phyloP scores from a whole-genome alignment of 1,140 invertebrate species.

The Drosophila fuyamai region DNA sequence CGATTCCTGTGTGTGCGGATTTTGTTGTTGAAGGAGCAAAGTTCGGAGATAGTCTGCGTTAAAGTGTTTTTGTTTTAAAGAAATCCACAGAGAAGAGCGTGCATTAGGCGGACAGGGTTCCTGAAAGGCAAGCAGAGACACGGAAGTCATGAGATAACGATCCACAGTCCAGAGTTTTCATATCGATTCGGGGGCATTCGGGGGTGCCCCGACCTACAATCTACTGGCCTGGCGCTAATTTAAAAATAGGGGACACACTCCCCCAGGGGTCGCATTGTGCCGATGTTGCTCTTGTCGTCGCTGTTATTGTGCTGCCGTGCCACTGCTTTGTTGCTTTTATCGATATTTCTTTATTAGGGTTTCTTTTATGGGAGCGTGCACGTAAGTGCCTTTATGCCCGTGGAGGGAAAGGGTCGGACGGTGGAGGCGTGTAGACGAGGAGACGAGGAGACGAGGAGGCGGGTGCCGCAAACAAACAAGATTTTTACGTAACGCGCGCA shows the following conservation, averaged over 20 bases:
- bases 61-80: slow-evolving; percentile 64
- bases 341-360: slow-evolving; percentile 82
- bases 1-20: slow-evolving; percentile 35
- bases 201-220: slow-evolving; percentile 23
- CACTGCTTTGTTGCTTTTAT: slow-evolving; percentile 63
- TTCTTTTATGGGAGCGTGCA: slow-evolving; percentile 79
- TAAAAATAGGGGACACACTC: slow-evolving; percentile 50
- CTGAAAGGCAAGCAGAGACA: slow-evolving; percentile 64
- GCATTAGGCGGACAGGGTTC: slow-evolving; percentile 69
- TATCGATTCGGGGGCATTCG: slow-evolving; percentile 28
- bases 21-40: slow-evolving; percentile 54
- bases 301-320: slow-evolving; percentile 23
- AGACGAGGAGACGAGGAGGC: neutral
- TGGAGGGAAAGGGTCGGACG: slow-evolving; percentile 2
- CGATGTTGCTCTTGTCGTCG: slow-evolving; percentile 20
- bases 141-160: slow-evolving; percentile 16
- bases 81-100: slow-evolving; percentile 71
- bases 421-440: neutral
- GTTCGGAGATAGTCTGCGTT: slow-evolving; percentile 50
- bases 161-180: neutral
- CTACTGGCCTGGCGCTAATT: slow-evolving; percentile 65
- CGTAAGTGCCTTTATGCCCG: slow-evolving; percentile 71
- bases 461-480: slow-evolving; percentile 26
- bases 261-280: slow-evolving; percentile 36
- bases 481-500: slow-evolving; percentile 68